A percentile compares a stretch with the other conserved stretches of the same genome.
Evolutionary conservation across 2,113 vertebrate species (phyloP).

Genomic region (Ictalurus furcatus): DNA sequence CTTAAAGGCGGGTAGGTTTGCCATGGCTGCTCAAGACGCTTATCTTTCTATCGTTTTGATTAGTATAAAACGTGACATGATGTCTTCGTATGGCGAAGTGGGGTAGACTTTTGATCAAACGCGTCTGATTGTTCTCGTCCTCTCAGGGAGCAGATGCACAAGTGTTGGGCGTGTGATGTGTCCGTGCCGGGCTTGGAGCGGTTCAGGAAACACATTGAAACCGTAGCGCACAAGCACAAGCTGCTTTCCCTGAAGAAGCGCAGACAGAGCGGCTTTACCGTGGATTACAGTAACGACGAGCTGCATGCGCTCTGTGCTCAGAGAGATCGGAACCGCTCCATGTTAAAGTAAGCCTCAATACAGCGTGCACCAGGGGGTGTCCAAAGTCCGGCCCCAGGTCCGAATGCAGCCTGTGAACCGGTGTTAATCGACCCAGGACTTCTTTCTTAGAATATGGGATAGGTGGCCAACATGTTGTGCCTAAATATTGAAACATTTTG

Average conservation of each 20-base stretch:
- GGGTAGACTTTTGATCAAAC: background rate
- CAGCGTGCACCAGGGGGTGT: background rate
- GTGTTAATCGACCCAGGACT: background rate
- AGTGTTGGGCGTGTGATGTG: slow-evolving; percentile 82
- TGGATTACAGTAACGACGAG: slow-evolving; percentile 52
- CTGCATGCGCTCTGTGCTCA: slow-evolving; percentile 8
- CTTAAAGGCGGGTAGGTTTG: slow-evolving; percentile 58
- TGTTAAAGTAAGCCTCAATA: background rate
- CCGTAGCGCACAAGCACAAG: slow-evolving; percentile 76
- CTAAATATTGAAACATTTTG: no score
- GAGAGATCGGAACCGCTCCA: slow-evolving; percentile 5
- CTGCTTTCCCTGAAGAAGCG: slow-evolving; percentile 68
- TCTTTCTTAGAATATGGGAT: no score
- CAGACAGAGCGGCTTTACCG: slow-evolving; percentile 64
- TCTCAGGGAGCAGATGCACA: slow-evolving; percentile 78
- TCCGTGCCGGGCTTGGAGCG: slow-evolving; percentile 75
- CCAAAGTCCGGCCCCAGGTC: background rate
- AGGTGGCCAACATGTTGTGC: no score
- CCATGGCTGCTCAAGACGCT: background rate
- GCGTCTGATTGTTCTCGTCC: background rate
- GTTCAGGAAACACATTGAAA: slow-evolving; percentile 84
- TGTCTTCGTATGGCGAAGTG: background rate
- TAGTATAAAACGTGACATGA: background rate
- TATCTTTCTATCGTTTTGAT: background rate
- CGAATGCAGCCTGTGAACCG: background rate